Base-by-base conservation (phyloP, 2,113 vertebrate genomes). In the Oncorhynchus gorbuscha region DNA sequence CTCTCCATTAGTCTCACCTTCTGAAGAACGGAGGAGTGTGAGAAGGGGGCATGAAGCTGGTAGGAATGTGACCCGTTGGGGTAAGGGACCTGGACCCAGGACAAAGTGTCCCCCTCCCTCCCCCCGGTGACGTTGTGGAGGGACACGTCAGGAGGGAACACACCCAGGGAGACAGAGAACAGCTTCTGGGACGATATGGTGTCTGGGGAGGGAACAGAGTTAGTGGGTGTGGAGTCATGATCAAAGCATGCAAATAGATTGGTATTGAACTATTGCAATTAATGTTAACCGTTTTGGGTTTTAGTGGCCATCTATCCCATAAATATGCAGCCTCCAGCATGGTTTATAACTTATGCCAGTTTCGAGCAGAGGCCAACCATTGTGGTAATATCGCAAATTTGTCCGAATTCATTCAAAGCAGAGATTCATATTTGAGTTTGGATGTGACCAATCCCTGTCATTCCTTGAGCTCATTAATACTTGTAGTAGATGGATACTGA, bases 11-110 rank as follows among this genome's bases (percentile, higher is more conserved):
- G 12, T 49, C 80, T 79, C 72, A 90, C 86, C 88, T 83, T 72
- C 48, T 85, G 81, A 61, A 81, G 83, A 18, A 91, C 75, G 49
- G 77, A 80, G 2, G 80, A 69, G 58, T 91, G 76, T 3, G 86
- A 82, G n/a, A 86, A 24, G 1, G 7, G 81, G 28, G 87, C 58
- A 18, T 20, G 8, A 5, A 89, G 65, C 71, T 26, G 76, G 73
- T 83, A 89, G 70, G 73, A 79, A 79, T 73, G 68, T 30, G 82
- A 87, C 59, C 86, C 79, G 16, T 89, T 90, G 67, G 35, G 18
- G 32, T 79, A 72, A 24, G 67, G 30, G 26, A 88, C 12, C 20
- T 69, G 48, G 26, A 61, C 76, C 87, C 81, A 86, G 12, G 71
- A 76, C 28, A 89, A 35, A 22, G 76, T 61, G 24, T 83, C 79